Evolutionary conservation across 2,113 vertebrate genomes (phyloP), one percentile per base, ranked within the genome.

Genomic region (Gallinago paraguaiae): DNA sequence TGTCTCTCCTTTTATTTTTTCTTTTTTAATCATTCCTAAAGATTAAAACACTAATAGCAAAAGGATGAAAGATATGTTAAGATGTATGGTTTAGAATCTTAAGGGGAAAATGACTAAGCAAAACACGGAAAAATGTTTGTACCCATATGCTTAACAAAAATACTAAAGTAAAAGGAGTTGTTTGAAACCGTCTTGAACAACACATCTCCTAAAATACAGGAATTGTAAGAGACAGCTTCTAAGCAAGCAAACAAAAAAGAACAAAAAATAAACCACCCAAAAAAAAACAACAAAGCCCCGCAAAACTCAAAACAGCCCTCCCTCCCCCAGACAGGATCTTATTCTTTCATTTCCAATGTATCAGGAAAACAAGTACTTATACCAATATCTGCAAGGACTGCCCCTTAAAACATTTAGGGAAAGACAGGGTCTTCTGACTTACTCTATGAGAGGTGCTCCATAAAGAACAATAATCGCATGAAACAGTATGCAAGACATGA

Each of bases 361-460:
- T 41, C 31, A 74, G 35, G 53, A 86, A 75, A 86, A 35, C 53
- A 91, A 57, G 69, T 41, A 75, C 54, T 90, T 88, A 64, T 81
- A 86, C 43, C 88, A 88, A 22, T 23, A 88, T 37, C 27, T 92
- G 80, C 54, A 93, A 90, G 93, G 82, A 83, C 27, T 80, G 50
- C 54, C 80, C 81, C 79, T 76, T 93, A 92, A 84, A 91, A 77
- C 1, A 18, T 63, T 90, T 90, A 86, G 37, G 39, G 78, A 75
- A 96, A 92, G 59, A 68, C 15, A 90, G 82, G 53, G 72, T 95
- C 54, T 95, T 97, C 86, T 94, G 77, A 99, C 99, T 99, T 97
- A 99, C 99, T 99, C 99, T 69, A 99, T 96, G 82, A 99, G 96
- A 33, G 99, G 99, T 71, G 99, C 99, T 96, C 99, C 99, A 63